These are phyloP conservation scores for Pasiphila rectangulata DNA, from an alignment of 2,888 invertebrate species.

Conservation along the genomic window DNA sequence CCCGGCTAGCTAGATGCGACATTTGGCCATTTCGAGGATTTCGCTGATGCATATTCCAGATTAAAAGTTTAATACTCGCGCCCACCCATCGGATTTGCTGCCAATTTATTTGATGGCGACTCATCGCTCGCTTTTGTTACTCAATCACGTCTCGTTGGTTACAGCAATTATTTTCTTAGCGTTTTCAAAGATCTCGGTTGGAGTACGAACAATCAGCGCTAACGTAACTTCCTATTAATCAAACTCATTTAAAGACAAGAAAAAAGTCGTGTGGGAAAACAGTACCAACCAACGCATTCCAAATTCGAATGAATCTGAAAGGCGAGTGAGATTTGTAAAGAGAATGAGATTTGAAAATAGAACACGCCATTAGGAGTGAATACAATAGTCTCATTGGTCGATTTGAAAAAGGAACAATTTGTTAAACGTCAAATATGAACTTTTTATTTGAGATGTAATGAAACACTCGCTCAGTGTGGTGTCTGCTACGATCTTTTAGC, in stretches of 20 bases:
- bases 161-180: constrained; percentile 39
- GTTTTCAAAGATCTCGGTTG: constrained; percentile 26
- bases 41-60: constrained; percentile 74
- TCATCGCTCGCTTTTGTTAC: constrained; percentile 41
- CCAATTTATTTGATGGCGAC: constrained; percentile 49
- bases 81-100: constrained; percentile 39
- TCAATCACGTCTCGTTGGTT: constrained; percentile 42
- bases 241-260: constrained; percentile 72
- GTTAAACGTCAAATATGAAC: constrained; percentile 81
- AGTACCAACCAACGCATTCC: constrained; percentile 73
- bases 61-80: constrained; percentile 66
- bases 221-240: constrained; percentile 74
- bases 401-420: constrained; percentile 82
- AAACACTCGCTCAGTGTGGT: constrained; percentile 65
- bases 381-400: constrained; percentile 80
- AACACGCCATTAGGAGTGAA: constrained; percentile 79
- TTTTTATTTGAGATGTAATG: constrained; percentile 76
- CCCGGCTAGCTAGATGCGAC: constrained; percentile 68
- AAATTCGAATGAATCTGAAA: constrained; percentile 80
- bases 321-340: constrained; percentile 77
- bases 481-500: constrained; percentile 69
- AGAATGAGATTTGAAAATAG: constrained; percentile 81
- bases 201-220: constrained; percentile 55
- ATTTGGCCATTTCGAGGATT: constrained; percentile 75
- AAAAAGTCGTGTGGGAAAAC: constrained; percentile 77